Percentiles rank a stretch among this genome's conserved stretches.
phyloP scores from a whole-genome alignment of 2,113 vertebrate genomes.

The Nibea coibor region DNA sequence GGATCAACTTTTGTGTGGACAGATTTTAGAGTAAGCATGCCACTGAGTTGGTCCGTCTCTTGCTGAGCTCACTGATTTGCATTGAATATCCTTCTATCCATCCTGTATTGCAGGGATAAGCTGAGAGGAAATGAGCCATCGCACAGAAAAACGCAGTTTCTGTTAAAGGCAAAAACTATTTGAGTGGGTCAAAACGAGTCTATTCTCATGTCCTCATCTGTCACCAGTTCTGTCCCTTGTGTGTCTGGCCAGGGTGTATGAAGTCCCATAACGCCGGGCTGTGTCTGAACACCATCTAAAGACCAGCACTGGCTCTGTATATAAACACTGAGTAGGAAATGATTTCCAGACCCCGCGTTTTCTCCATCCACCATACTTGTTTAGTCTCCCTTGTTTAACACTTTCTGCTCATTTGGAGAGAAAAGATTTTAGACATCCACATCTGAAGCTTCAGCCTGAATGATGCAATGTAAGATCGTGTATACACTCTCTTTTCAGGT shows the following conservation, averaged over 20 bases:
- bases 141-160: constrained; percentile 38
- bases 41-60: constrained; percentile 34
- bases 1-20: constrained; percentile 21
- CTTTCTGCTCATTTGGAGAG: constrained; percentile 35
- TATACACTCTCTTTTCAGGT: constrained; percentile 19
- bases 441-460: constrained; percentile 5
- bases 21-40: constrained; percentile 34
- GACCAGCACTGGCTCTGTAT: constrained; percentile 58
- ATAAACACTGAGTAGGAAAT: constrained; percentile 77
- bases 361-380: constrained; percentile 15
- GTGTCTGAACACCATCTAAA: constrained; percentile 55
- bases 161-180: constrained; percentile 37
- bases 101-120: constrained; percentile 41
- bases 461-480: constrained; percentile 18
- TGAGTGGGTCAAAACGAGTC: constrained; percentile 38
- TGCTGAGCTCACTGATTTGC: constrained; percentile 49
- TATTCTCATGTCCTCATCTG: constrained; percentile 56
- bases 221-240: constrained; percentile 48
- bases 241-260: constrained; percentile 36
- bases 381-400: constrained; percentile 42
- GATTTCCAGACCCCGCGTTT: constrained; percentile 71
- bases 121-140: constrained; percentile 36
- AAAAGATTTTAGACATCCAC: constrained; percentile 14
- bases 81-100: constrained; percentile 34
- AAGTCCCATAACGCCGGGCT: constrained; percentile 47